Conservation (phyloP, 2,113 vertebrate genomes). For the Loxodonta africana region DNA sequence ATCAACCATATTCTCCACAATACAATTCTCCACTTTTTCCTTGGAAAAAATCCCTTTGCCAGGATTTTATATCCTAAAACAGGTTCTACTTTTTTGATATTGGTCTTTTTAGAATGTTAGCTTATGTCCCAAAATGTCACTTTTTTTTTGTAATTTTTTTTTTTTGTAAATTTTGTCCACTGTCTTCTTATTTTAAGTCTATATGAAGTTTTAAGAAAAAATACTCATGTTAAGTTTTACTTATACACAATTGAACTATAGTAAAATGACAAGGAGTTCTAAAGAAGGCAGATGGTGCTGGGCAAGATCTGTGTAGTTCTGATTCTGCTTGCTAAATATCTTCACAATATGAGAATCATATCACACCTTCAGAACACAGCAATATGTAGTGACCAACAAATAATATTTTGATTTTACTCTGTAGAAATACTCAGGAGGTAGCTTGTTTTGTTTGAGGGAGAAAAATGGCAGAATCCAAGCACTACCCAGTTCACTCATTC, state of each 20-base stretch:
- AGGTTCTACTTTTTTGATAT: background rate
- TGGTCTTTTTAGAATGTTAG: background rate
- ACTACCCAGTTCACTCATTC: background rate
- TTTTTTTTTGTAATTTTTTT: background rate
- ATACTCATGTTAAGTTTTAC: background rate
- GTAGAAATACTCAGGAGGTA: background rate
- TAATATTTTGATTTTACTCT: background rate
- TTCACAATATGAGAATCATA: background rate
- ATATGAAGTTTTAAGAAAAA: background rate
- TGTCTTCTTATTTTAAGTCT: background rate
- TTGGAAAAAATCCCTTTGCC: background rate
- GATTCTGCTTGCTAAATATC: background rate
- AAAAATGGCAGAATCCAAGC: background rate
- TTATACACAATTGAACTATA: background rate
- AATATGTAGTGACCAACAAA: background rate
- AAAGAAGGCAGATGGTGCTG: background rate
- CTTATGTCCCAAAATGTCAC: background rate
- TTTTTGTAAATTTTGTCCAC: background rate
- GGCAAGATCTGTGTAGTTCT: background rate
- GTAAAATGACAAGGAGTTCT: background rate
- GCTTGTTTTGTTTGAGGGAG: background rate
- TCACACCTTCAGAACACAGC: background rate
- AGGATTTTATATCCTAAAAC: background rate
- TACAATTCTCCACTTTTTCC: background rate
- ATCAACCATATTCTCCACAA: background rate